Evolutionary conservation across 2,888 invertebrate species (phyloP).

Genomic region (Exocentrus adspersus): DNA sequence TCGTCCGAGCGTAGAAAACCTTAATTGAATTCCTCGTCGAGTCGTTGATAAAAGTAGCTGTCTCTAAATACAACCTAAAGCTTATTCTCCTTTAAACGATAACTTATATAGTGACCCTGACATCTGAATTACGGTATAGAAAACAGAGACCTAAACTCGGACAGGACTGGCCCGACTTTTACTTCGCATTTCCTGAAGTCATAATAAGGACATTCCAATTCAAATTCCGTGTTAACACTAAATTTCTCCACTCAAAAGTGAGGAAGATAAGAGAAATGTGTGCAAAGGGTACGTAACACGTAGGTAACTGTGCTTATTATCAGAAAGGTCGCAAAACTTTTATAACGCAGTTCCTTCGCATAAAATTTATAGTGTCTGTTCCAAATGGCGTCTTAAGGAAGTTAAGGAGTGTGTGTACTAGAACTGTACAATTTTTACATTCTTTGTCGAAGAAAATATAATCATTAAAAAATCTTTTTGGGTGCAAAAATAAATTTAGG

Average conservation of each 20-base stretch:
- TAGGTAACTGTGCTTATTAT: neutral
- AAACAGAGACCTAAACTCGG: neutral
- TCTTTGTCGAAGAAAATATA: no score
- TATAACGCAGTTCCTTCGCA: neutral
- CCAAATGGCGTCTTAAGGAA: neutral
- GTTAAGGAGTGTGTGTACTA: neutral
- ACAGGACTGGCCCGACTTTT: neutral
- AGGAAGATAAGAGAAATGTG: neutral
- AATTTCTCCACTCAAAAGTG: neutral
- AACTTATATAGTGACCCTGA: slow-evolving; percentile 23
- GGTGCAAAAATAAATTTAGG: no score
- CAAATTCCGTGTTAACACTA: neutral
- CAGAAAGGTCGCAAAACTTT: neutral
- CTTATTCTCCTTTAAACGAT: no score
- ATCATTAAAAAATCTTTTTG: no score
- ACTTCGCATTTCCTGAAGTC: neutral
- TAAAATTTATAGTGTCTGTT: neutral
- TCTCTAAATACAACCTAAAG: slow-evolving; percentile 5
- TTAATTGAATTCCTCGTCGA: slow-evolving; percentile 10
- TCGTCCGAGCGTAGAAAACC: neutral
- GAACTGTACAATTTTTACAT: no score
- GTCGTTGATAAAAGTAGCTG: neutral
- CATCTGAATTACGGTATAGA: slow-evolving; percentile 13
- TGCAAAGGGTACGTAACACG: no score
- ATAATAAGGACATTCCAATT: neutral